Evolutionary conservation across 2,113 vertebrate species (phyloP), one percentile per base, ranked within the genome.

Genomic region (Hippocampus abdominalis): DNA sequence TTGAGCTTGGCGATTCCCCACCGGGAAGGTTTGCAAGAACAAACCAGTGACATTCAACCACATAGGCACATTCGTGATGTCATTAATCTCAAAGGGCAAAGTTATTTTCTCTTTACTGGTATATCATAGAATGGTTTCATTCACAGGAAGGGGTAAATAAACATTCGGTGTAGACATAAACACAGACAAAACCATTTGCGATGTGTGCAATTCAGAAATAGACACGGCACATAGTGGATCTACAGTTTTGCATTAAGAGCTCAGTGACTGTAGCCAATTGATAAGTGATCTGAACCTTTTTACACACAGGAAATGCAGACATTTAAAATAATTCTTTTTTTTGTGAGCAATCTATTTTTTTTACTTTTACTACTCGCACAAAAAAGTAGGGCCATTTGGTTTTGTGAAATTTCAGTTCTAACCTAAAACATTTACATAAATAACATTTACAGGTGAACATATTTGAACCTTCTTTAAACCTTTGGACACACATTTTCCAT

Each of bases 101-200:
- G 21, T 39, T 5, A 15, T 60, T 71, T 36, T 42, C 27, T 27
- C 40, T 49, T 23, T 56, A 23, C 27, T 39, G 21, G 57, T 44
- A 32, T 6, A 25, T 69, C 36, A 59, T 18, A 74, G 13, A 76
- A 65, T 68, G 46, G 68, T 18, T 59, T 76, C 13, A 83, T 83
- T 87, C 69, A 78, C 21, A 61, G 66, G 54, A 57, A 40, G 56
- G 68, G 40, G 21, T 64, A 65, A 48, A 71, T 56, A 77, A 65
- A 73, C 36, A 42, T 69, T 15, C 23, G n/a, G 51, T 4, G 64
- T 0, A 80, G 79, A 76, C 76, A 69, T 76, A 83, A 84, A 87
- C 72, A 81, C 72, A 75, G 66, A 77, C 66, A 16, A 51, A 70
- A 68, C 69, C 46, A 72, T 53, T 32, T 54, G 49, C 2, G 12